These are phyloP conservation scores for Muscidifurax raptorellus DNA, from an alignment of 1,140 invertebrate species.

Conservation along the genomic window DNA sequence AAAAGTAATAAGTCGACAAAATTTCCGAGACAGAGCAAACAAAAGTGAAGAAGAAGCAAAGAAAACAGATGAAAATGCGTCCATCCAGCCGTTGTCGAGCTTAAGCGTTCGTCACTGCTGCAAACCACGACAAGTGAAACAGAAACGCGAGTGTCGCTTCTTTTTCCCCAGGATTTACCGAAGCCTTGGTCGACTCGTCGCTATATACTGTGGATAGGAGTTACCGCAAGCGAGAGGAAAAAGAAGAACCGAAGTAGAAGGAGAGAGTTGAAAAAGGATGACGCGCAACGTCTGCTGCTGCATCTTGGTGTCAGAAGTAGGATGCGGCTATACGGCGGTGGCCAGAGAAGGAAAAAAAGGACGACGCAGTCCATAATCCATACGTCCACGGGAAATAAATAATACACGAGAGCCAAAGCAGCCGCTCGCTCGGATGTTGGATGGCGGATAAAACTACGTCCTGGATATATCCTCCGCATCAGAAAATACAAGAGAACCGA, in stretches of 20 bases:
- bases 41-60: slow-evolving; percentile 3
- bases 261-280: slow-evolving; percentile 16
- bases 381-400: slow-evolving; percentile 67
- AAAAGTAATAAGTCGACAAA: no score
- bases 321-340: neutral
- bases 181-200: neutral
- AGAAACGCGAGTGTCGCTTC: neutral
- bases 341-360: slow-evolving; percentile 43
- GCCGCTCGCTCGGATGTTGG: slow-evolving; percentile 41
- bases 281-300: neutral
- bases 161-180: slow-evolving; percentile 1
- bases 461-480: slow-evolving; percentile 2
- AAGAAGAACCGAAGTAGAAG: neutral
- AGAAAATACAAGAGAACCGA: slow-evolving; percentile 46
- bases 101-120: neutral
- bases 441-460: slow-evolving; percentile 58
- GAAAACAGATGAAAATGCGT: slow-evolving; percentile 28
- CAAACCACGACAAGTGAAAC: slow-evolving; percentile 13
- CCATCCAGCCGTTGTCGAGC: slow-evolving; percentile 17
- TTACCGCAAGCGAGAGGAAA: slow-evolving; percentile 42
- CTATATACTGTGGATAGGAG: neutral
- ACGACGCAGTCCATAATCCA: slow-evolving; percentile 64
- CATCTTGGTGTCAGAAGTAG: neutral
- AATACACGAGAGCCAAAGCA: slow-evolving; percentile 62
- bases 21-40: neutral